phyloP scores from a whole-genome alignment of 2,113 vertebrate genomes.

The Eleginops maclovinus region DNA sequence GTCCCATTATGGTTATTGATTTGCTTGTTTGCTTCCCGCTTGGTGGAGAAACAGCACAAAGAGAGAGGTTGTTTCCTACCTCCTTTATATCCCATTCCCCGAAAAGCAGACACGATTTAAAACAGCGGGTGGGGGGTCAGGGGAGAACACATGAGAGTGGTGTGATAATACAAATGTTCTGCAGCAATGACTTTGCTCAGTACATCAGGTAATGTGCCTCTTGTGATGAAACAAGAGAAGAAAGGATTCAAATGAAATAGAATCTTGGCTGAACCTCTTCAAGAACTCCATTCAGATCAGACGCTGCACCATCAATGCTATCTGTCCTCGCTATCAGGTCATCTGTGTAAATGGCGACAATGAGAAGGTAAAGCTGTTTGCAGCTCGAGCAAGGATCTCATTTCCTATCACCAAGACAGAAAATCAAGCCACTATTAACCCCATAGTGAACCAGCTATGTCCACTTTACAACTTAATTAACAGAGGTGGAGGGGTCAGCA shows the following conservation, averaged over 20 bases:
- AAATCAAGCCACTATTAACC: slow-evolving; percentile 82
- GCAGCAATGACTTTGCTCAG: slow-evolving; percentile 28
- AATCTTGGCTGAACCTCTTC: slow-evolving; percentile 12
- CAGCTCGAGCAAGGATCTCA: slow-evolving; percentile 51
- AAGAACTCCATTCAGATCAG: slow-evolving; percentile 15
- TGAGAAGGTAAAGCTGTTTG: slow-evolving; percentile 46
- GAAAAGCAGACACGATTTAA: slow-evolving; percentile 42
- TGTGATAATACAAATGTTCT: slow-evolving; percentile 42
- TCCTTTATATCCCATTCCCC: slow-evolving; percentile 44
- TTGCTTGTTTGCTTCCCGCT: slow-evolving; percentile 72
- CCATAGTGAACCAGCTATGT: slow-evolving; percentile 64
- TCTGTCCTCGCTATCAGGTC: slow-evolving; percentile 32
- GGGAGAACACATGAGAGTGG: slow-evolving; percentile 19
- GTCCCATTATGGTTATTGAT: slow-evolving; percentile 79
- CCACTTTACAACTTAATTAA: slow-evolving; percentile 77
- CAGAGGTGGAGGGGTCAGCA: slow-evolving; percentile 65
- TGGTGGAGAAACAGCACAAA: slow-evolving; percentile 58
- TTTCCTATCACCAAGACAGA: slow-evolving; percentile 74
- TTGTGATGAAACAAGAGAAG: background rate
- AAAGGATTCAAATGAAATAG: background rate
- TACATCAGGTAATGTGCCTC: background rate
- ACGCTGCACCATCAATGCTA: slow-evolving; percentile 9
- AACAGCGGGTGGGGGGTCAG: slow-evolving; percentile 20
- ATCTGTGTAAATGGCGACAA: slow-evolving; percentile 43
- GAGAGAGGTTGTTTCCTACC: slow-evolving; percentile 39